Base-by-base conservation (phyloP, 2,797 vertebrate species). In the Tapirus indicus region DNA sequence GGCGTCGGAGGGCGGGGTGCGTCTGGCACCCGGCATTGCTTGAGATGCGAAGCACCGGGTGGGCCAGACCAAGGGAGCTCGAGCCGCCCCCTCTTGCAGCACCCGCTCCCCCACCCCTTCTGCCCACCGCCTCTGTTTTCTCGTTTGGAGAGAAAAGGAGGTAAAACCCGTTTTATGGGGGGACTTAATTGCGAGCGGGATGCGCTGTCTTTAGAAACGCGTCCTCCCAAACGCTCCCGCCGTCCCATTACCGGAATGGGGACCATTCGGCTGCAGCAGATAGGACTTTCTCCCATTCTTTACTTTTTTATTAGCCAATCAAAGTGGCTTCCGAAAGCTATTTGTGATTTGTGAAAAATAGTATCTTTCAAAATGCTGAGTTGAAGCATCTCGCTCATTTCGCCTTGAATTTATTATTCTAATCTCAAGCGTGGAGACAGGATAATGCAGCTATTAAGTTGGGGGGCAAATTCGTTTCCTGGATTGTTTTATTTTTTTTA, bases 291-390 rank as follows among this genome's bases (percentile, higher is more conserved):
- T 97, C 94, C 97, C 98, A 98, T 98, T 98, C 98, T 98, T 98
- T 96, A 75, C 98, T 98, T 98, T 98, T 99, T 98, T 99, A 99
- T 99, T 99, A 99, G 98, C 99, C 99, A 98, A 99, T 99, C 99
- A 98, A 98, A 98, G 98, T 99, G 98, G 98, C 97, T 98, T 98
- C 98, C 97, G 98, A 98, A 98, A 98, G 97, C 98, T 98, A 96
- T 95, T 98, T 98, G 98, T 98, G 98, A 98, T 98, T 98, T 98
- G 98, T 98, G 98, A 98, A 98, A 98, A 98, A 98, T 98, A 98
- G 98, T 98, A 98, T 98, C 98, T 98, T 98, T 96, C 96, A 98
- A 98, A 99, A 98, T 94, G 98, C 98, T 98, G 98, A 98, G 97
- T 96, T 97, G 94, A 95, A 98, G 93, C 98, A 97, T 97, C 98